These are phyloP conservation scores for Oophaga pumilio DNA, from an alignment of 2,113 vertebrate genomes.

Conservation along the genomic window DNA sequence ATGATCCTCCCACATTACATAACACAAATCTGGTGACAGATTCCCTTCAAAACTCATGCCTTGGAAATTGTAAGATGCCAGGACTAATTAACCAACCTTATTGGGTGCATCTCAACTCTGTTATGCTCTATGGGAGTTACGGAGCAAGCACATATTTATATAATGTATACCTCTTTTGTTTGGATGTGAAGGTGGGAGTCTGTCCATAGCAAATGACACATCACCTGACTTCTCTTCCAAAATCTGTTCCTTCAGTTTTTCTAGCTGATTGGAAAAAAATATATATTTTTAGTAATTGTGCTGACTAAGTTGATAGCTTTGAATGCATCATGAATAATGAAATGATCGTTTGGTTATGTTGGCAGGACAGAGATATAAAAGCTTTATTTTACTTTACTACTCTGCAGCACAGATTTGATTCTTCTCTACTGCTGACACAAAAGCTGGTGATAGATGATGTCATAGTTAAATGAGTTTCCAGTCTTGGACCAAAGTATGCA, in stretches of 20 bases:
- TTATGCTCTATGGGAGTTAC: background rate
- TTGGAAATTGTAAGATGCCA: too few relatives aligned
- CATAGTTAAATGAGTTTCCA: too few relatives aligned
- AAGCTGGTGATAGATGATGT: background rate
- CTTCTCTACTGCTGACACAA: background rate
- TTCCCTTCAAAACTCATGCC: too few relatives aligned
- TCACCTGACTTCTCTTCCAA: slow-evolving; percentile 60
- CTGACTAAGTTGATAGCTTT: background rate
- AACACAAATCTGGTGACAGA: too few relatives aligned
- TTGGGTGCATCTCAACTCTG: background rate
- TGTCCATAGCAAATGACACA: slow-evolving; percentile 58
- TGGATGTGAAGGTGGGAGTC: slow-evolving; percentile 61
- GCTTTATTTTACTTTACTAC: background rate
- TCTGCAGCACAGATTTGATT: background rate
- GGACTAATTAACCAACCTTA: background rate
- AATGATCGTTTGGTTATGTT: too few relatives aligned
- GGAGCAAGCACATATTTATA: background rate
- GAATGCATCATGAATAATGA: too few relatives aligned
- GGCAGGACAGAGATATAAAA: too few relatives aligned
- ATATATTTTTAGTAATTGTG: background rate
- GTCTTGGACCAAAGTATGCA: too few relatives aligned
- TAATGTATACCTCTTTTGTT: slow-evolving; percentile 67
- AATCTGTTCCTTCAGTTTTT: slow-evolving; percentile 67
- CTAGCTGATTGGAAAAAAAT: slow-evolving; percentile 64
- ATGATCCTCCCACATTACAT: too few relatives aligned